Percentiles rank a stretch among this genome's conserved stretches.
phyloP scores from a whole-genome alignment of 1,140 invertebrate species.

The Chymomyza costata region DNA sequence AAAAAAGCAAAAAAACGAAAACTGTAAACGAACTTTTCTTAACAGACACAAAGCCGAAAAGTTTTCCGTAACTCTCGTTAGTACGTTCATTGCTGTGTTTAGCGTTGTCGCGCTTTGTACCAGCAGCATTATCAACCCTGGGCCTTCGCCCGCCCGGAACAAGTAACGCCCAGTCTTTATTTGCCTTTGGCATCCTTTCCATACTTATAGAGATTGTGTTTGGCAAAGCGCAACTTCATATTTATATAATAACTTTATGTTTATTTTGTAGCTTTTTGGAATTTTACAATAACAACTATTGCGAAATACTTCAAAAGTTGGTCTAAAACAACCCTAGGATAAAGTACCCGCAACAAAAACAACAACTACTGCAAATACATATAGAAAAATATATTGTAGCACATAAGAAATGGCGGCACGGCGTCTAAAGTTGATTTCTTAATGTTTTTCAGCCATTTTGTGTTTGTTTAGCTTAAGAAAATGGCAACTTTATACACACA shows the following conservation, averaged over 20 bases:
- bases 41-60: constrained; percentile 28
- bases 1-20: constrained; percentile 14
- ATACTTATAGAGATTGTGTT: too few relatives aligned
- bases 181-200: too few relatives aligned
- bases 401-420: constrained; percentile 63
- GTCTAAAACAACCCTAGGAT: constrained; percentile 38
- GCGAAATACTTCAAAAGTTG: constrained; percentile 29
- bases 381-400: constrained; percentile 45
- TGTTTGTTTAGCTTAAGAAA: constrained; percentile 61
- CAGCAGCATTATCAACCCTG: constrained; percentile 12
- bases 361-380: constrained; percentile 15
- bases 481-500: constrained; percentile 42
- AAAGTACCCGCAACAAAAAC: constrained; percentile 43
- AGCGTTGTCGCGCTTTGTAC: constrained; percentile 8
- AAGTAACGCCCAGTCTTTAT: too few relatives aligned
- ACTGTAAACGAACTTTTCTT: constrained; percentile 28
- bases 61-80: constrained; percentile 30
- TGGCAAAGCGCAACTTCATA: constrained; percentile 49
- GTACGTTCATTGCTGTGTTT: constrained; percentile 9
- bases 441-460: constrained; percentile 57
- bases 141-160: too few relatives aligned
- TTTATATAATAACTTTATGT: constrained; percentile 71
- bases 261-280: constrained; percentile 63
- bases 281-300: constrained; percentile 19
- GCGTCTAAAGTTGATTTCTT: constrained; percentile 72